Base-by-base conservation (phyloP, 2,113 vertebrate genomes). In the Apaloderma vittatum region DNA sequence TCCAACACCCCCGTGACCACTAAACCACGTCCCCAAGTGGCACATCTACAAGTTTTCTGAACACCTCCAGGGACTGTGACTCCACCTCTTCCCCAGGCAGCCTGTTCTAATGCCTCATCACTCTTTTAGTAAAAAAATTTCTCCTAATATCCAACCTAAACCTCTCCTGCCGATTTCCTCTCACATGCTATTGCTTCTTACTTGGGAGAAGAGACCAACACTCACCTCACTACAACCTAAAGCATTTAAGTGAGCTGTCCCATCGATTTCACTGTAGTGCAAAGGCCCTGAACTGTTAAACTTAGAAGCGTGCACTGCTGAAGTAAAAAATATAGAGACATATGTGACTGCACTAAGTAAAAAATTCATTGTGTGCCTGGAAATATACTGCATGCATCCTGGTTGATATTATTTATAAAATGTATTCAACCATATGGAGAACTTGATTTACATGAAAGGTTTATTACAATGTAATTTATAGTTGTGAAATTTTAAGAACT, bases 381-480 rank as follows among this genome's bases (percentile, higher is more conserved):
- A 94, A 94, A 73, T 68, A 65, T 32, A 85, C 16, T 40, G 19
- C 40, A 66, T 37, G 19, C 30, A 80, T 80, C 55, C 63, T 29
- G 12, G 14, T 48, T 83, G 55, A 80, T 73, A 71, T 51, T 85
- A 85, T 87, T 93, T 88, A 84, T 82, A 82, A 84, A 91, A 96
- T 85, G 24, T 45, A 81, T 85, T 84, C 81, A 75, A 84, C 45
- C 74, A 70, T 82, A 58, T 52, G 49, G 84, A 78, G 36, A 93
- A 85, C 10, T 82, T 94, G 93, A 95, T 96, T 95, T 93, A 95
- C 49, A 36, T 93, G 93, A 93, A 91, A 90, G 84, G 81, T 85
- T 93, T 77, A 96, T 94, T 96, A 90, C 84, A 79, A 80, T 49
- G 66, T 90, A 91, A 95, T 96, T 91, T 96, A 96, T 75, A 87